Percentiles rank a stretch among this genome's conserved stretches.
phyloP scores from a whole-genome alignment of 2,888 invertebrate genomes.

The Tetropium fuscum region DNA sequence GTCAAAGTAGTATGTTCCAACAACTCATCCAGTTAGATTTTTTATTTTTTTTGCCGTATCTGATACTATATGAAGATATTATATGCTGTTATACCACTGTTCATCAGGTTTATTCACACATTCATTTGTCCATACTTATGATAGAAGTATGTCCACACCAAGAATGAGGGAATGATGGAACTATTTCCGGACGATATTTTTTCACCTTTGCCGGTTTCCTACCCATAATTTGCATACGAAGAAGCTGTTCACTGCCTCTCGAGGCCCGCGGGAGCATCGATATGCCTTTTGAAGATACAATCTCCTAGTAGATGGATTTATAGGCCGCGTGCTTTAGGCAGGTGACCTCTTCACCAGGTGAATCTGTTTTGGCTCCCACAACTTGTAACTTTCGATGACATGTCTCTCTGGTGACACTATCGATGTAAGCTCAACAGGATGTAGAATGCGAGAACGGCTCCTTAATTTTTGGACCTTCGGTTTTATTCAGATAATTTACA shows the following conservation, averaged over 20 bases:
- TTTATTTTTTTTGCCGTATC: too few species aligned
- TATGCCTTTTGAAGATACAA: conserved; percentile 46
- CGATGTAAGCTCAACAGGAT: conserved; percentile 4
- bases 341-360: conserved; percentile 54
- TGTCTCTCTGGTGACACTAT: conserved; percentile 26
- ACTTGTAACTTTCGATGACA: conserved; percentile 36
- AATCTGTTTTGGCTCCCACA: conserved; percentile 41
- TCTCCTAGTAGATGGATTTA: conserved; percentile 55
- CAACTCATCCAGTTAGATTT: too few species aligned
- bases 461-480: background rate
- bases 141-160: too few species aligned
- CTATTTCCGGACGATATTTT: conserved; percentile 19
- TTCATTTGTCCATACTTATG: too few species aligned
- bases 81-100: too few species aligned
- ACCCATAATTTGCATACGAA: conserved; percentile 24
- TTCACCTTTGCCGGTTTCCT: conserved; percentile 3
- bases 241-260: conserved; percentile 1
- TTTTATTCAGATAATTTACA: too few species aligned
- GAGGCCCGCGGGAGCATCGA: conserved; percentile 9
- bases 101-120: too few species aligned
- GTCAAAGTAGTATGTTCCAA: too few species aligned
- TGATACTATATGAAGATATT: too few species aligned
- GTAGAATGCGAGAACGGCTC: background rate
- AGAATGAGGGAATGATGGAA: too few species aligned
- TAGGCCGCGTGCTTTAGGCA: conserved; percentile 60